A percentile compares a stretch with the other conserved stretches of the same genome.
Evolutionary conservation across 2,888 invertebrate genomes (phyloP).

Genomic region (Andrena minutula): DNA sequence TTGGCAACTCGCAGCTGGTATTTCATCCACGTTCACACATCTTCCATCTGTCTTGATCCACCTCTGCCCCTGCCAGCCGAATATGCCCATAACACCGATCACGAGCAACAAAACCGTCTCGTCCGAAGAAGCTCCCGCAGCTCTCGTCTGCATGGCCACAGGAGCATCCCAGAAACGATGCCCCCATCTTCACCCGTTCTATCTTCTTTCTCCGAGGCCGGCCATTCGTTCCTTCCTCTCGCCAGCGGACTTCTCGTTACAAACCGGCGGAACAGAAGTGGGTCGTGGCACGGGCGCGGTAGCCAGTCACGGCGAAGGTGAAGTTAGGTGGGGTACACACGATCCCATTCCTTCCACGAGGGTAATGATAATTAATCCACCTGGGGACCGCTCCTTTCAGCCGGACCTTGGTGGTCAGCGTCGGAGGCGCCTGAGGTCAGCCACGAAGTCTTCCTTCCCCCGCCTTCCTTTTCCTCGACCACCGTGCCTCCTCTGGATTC

Average conservation of each 20-base stretch:
- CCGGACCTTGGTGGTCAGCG: conserved; percentile 69
- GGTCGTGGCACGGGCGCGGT: conserved; percentile 81
- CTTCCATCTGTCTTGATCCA: too few relatives aligned
- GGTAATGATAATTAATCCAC: conserved; percentile 83
- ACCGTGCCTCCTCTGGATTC: conserved; percentile 51
- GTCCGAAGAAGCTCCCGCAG: neutral
- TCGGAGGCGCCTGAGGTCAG: conserved; percentile 70
- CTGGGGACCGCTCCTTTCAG: conserved; percentile 72
- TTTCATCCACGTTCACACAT: too few relatives aligned
- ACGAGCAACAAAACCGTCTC: conserved; percentile 5
- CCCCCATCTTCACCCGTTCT: conserved; percentile 28
- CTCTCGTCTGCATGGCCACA: conserved; percentile 40
- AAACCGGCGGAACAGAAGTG: conserved; percentile 75
- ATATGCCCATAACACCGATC: too few relatives aligned
- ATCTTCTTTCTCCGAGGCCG: conserved; percentile 10
- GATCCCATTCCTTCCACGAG: conserved; percentile 73
- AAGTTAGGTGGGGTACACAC: conserved; percentile 71
- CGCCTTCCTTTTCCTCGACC: conserved; percentile 39
- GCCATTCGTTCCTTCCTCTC: conserved; percentile 48
- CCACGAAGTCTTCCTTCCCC: conserved; percentile 55
- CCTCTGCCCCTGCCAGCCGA: too few relatives aligned
- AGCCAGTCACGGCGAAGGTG: conserved; percentile 76
- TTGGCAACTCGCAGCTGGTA: too few relatives aligned
- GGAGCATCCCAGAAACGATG: conserved; percentile 33
- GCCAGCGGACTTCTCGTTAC: conserved; percentile 68